A percentile compares a stretch with the other conserved stretches of the same genome.
phyloP scores from a whole-genome alignment of 1,140 invertebrate genomes.

The Drosophila tsacasi region DNA sequence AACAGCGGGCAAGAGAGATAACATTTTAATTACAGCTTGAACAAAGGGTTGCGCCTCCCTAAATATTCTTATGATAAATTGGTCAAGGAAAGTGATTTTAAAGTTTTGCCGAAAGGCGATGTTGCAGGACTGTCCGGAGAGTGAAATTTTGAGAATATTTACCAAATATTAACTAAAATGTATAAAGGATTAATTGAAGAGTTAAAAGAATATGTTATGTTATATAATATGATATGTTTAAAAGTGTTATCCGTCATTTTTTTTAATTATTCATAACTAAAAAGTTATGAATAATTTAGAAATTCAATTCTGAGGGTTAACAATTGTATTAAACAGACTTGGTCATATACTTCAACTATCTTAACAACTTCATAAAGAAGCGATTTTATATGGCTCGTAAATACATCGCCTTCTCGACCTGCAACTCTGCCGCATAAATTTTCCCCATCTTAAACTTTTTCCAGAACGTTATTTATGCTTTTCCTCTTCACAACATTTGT shows the following conservation, averaged over 20 bases:
- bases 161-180: not conserved
- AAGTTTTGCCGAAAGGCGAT: not conserved
- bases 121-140: not conserved
- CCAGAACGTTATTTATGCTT: not conserved
- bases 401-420: not conserved
- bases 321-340: not conserved
- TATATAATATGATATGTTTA: no score
- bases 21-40: constrained; percentile 42
- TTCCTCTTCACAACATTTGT: constrained; percentile 3
- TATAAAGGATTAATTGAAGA: no score
- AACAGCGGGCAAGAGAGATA: constrained; percentile 13
- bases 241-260: no score
- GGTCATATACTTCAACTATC: not conserved
- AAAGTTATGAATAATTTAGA: no score
- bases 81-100: constrained; percentile 21
- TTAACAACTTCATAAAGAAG: not conserved
- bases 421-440: constrained; percentile 1
- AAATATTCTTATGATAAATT: constrained; percentile 49
- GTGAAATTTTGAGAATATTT: not conserved
- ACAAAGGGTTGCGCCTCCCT: constrained; percentile 7
- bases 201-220: no score
- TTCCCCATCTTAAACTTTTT: not conserved
- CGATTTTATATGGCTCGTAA: not conserved
- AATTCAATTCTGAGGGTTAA: no score
- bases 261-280: no score